Evolutionary conservation across 2,113 vertebrate species (phyloP).

Genomic region (Phainopepla nitens): DNA sequence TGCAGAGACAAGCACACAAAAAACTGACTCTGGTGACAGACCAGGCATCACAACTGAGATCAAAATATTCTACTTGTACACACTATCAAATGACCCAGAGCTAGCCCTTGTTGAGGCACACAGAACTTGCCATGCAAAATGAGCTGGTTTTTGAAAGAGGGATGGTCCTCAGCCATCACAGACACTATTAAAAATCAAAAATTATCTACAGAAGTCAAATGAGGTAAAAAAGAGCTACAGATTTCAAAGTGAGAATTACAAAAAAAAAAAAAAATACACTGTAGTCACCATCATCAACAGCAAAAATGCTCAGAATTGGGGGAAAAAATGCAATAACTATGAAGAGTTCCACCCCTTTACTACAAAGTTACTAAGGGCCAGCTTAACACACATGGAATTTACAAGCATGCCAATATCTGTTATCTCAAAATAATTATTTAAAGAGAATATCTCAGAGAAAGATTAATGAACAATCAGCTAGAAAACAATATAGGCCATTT

Average conservation of each 20-base stretch:
- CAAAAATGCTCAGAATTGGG: background rate
- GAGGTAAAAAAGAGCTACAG: background rate
- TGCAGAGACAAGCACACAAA: background rate
- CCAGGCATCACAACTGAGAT: background rate
- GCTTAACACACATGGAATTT: rapidly evolving
- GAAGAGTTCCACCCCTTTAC: background rate
- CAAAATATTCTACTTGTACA: background rate
- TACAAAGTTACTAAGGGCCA: background rate
- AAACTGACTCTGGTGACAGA: background rate
- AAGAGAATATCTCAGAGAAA: background rate
- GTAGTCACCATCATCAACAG: background rate
- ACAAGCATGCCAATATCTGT: rapidly evolving
- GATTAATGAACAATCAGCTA: background rate
- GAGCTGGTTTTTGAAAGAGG: background rate
- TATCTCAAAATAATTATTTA: background rate
- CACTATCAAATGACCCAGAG: background rate
- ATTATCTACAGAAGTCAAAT: background rate
- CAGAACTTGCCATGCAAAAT: background rate
- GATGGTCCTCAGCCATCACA: background rate
- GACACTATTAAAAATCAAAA: background rate
- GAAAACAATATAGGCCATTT: background rate
- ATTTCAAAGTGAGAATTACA: background rate
- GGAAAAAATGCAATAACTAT: background rate
- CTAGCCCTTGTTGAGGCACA: background rate
- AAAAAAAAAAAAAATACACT: background rate